Conservation (phyloP, 37 sponge, comb jelly and placozoan genomes). For the Chondrosia reniformis region DNA sequence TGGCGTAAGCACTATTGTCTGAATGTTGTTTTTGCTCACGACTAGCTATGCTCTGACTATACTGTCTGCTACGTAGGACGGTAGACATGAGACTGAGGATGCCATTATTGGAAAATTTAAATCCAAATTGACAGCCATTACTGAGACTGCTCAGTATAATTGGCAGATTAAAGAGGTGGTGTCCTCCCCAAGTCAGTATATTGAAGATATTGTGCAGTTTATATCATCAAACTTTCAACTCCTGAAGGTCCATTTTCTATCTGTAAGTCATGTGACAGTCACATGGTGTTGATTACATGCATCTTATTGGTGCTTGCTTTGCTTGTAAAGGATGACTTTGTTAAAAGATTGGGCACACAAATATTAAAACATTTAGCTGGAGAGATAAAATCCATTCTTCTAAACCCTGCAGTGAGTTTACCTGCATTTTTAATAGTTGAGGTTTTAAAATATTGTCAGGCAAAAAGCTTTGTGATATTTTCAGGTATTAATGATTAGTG, state of each 20-base stretch:
- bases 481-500: too few relatives aligned
- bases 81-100: slow-evolving; percentile 29
- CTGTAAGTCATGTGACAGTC: slow-evolving; percentile 28
- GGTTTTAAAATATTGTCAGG: too few relatives aligned
- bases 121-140: slow-evolving; percentile 32
- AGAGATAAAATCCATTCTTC: neutral
- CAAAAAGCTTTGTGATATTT: too few relatives aligned
- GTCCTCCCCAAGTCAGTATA: slow-evolving; percentile 35
- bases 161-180: slow-evolving; percentile 49
- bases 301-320: neutral
- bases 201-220: slow-evolving; percentile 50
- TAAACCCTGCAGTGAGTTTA: slow-evolving; percentile 7
- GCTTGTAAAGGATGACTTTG: neutral
- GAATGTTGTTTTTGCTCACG: too few relatives aligned
- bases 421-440: neutral
- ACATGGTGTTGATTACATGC: neutral
- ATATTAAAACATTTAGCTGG: slow-evolving; percentile 5
- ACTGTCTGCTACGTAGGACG: slow-evolving; percentile 43
- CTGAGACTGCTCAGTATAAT: slow-evolving; percentile 32
- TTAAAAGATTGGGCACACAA: neutral
- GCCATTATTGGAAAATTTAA: slow-evolving; percentile 26
- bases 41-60: neutral
- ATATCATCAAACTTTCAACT: slow-evolving; percentile 50
- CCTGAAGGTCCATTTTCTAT: neutral
- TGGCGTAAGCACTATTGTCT: slow-evolving; percentile 37